Base-by-base conservation (phyloP, 2,888 invertebrate species). In the Trachelus iudaicus region DNA sequence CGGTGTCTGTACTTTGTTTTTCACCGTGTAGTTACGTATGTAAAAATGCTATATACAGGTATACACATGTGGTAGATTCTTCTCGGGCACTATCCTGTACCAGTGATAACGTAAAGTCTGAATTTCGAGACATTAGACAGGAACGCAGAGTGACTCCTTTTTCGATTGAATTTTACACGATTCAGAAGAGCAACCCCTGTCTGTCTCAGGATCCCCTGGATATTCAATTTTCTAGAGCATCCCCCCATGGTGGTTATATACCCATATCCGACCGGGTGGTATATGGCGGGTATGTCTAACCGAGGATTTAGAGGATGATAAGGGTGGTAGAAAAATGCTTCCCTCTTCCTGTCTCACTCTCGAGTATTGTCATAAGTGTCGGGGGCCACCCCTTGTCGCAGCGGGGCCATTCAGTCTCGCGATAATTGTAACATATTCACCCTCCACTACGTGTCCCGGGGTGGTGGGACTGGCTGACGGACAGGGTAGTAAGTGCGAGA, bases 341-440 rank as follows among this genome's bases (percentile, higher is more conserved):
- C 23, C 23, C 56, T 56, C 56, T 9, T 56, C 2, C 56, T 23
- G 15, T 56, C 56, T 56, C 56, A 23, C 56, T 56, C 56, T 56
- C 56, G 15, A 56, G 56, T 9, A 56, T 56, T 56, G 56, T 56
- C 56, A 56, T 56, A 34, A 71, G 71, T 71, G 71, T 71, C 71
- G 23, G 35, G 71, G 31, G 13, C 71, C 71, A 71, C 71, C 71
- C 71, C 71, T 31, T 77, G 77, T 69, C 73, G 75, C 56, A 31
- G 68, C 75, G 77, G 69, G 77, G 79, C 81, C 85, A 85, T 87
- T 89, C 87, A 87, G 88, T 90, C 89, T 90, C 88, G 87, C 88
- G 88, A 89, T 90, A 90, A 90, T 90, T 90, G 90, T 90, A 90
- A 90, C 90, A 90, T 90, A 90, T 89, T 90, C 89, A 87, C 85